Percentiles rank a stretch among this genome's conserved stretches.
These are phyloP conservation scores for Bactericera cockerelli DNA, from an alignment of 1,140 invertebrate genomes.

Conservation along the genomic window DNA sequence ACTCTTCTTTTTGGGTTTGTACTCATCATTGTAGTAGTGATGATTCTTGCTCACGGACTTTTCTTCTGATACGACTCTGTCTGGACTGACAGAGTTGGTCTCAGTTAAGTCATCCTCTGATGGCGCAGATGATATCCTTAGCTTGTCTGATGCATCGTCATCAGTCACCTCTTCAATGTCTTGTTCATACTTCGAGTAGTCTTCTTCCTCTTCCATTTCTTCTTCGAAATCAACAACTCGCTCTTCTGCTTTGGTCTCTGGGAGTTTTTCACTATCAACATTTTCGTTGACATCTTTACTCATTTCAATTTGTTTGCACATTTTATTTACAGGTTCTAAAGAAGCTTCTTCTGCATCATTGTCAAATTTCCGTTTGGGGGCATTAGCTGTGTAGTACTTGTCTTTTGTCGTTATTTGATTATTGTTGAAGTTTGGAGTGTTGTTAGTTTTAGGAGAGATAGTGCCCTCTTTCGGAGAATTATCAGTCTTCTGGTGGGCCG, in stretches of 20 bases:
- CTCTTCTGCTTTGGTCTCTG: conserved; percentile 15
- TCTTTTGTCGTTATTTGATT: conserved; percentile 1
- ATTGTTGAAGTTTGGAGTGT: not conserved
- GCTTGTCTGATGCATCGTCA: conserved; percentile 14
- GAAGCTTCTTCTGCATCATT: conserved; percentile 3
- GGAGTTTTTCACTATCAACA: not conserved
- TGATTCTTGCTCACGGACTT: conserved; percentile 15
- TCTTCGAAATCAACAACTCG: conserved; percentile 14
- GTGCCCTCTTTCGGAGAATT: not conserved
- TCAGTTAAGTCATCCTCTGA: conserved; percentile 16
- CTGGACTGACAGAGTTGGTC: not conserved
- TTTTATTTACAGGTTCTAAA: not conserved
- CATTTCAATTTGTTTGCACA: conserved; percentile 8
- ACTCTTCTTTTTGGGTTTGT: conserved; percentile 20
- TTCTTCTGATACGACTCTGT: conserved; percentile 14
- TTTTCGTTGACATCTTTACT: conserved; percentile 18
- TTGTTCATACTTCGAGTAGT: conserved; percentile 17
- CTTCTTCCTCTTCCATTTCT: conserved; percentile 17
- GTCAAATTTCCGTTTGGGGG: conserved; percentile 13
- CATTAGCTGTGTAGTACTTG: not conserved
- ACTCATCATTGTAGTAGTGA: conserved; percentile 7
- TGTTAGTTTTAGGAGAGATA: not conserved
- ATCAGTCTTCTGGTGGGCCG: not conserved
- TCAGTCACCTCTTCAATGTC: conserved; percentile 19
- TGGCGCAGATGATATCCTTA: conserved; percentile 11